Conservation (phyloP, 2,797 vertebrate species). For the Tiaroga cobitis region DNA sequence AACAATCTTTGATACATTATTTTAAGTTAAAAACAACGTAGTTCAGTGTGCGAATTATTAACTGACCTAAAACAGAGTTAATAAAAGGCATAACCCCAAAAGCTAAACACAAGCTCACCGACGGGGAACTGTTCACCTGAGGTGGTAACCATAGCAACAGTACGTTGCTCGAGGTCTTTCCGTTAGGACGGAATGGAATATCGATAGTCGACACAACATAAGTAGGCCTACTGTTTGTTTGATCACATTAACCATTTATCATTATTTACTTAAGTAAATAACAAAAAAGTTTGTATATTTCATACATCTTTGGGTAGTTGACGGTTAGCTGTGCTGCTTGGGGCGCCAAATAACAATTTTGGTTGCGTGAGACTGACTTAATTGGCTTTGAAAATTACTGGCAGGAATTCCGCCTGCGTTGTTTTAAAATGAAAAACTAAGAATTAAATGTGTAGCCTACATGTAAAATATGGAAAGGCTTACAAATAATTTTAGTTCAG, state of each 20-base stretch:
- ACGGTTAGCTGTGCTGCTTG: background rate
- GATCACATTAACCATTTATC: background rate
- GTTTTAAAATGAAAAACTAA: background rate
- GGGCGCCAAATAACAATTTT: background rate
- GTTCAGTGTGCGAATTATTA: conserved; percentile 31
- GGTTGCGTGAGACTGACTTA: background rate
- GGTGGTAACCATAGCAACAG: conserved; percentile 34
- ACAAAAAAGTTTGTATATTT: background rate
- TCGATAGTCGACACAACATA: background rate
- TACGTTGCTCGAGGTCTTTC: background rate
- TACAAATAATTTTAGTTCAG: background rate
- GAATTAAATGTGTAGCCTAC: background rate
- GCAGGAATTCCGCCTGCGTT: background rate
- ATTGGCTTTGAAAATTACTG: background rate
- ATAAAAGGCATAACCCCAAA: background rate
- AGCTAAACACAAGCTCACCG: background rate
- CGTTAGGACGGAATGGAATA: background rate
- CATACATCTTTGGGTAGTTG: background rate
- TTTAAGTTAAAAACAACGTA: background rate
- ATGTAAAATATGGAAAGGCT: background rate
- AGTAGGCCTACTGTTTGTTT: background rate
- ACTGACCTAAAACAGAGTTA: background rate
- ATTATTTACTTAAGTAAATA: background rate
- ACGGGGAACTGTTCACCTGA: background rate
- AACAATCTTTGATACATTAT: conserved; percentile 51